These are phyloP conservation scores for Electrona antarctica DNA, from an alignment of 2,113 vertebrate species.

Conservation along the genomic window DNA sequence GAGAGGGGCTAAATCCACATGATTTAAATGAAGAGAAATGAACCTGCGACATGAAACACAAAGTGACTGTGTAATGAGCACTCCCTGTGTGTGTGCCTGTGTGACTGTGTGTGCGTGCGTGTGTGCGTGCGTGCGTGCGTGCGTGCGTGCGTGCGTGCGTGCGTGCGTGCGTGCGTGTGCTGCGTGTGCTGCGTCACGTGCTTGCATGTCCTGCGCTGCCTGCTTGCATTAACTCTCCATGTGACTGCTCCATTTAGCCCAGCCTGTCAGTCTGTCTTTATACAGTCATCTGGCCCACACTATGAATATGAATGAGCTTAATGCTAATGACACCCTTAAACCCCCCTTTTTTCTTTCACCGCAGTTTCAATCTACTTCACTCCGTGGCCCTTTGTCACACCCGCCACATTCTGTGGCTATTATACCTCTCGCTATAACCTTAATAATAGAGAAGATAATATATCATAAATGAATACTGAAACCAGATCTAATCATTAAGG, in stretches of 20 bases:
- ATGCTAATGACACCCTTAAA: slow-evolving; percentile 51
- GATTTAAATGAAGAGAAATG: slow-evolving; percentile 83
- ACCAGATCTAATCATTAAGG: too few relatives aligned
- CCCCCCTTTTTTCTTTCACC: slow-evolving; percentile 11
- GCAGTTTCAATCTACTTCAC: slow-evolving; percentile 17
- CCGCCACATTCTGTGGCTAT: background rate
- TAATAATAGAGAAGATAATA: too few relatives aligned
- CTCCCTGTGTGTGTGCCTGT: slow-evolving; percentile 34
- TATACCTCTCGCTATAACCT: background rate
- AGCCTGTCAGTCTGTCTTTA: slow-evolving; percentile 56
- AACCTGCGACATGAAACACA: slow-evolving; percentile 66
- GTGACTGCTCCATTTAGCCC: slow-evolving; percentile 66
- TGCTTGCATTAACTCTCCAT: slow-evolving; percentile 52
- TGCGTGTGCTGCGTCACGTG: too few relatives aligned
- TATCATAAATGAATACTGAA: too few relatives aligned
- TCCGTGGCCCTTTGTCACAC: slow-evolving; percentile 3
- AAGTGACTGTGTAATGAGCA: slow-evolving; percentile 66
- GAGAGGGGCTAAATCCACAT: slow-evolving; percentile 69
- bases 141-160: too few relatives aligned
- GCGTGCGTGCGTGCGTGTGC: too few relatives aligned
- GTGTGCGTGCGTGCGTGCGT: too few relatives aligned
- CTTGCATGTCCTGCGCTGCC: slow-evolving; percentile 37
- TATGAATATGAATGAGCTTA: slow-evolving; percentile 59
- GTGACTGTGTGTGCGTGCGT: too few relatives aligned
- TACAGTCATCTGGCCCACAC: slow-evolving; percentile 38